Evolutionary conservation across 2,797 vertebrate genomes (phyloP).

Genomic region (Galaxias olidus): DNA sequence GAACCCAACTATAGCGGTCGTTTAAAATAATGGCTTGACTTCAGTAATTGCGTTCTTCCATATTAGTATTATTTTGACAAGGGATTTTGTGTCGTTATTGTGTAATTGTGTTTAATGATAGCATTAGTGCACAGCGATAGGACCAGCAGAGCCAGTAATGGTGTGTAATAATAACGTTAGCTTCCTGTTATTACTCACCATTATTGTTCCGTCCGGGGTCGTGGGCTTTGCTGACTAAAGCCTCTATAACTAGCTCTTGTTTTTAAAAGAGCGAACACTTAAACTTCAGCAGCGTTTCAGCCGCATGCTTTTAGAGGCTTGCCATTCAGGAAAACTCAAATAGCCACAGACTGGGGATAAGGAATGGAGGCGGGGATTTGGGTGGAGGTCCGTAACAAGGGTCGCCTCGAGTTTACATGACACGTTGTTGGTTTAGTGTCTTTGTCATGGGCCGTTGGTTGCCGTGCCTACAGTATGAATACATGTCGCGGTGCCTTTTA

Average conservation of each 20-base stretch:
- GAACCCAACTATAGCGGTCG: slow-evolving; percentile 36
- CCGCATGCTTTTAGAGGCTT: slow-evolving; percentile 16
- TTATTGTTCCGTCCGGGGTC: slow-evolving; percentile 32
- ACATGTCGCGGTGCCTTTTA: too few species aligned
- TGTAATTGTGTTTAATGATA: slow-evolving; percentile 59
- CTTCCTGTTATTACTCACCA: slow-evolving; percentile 66
- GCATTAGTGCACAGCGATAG: slow-evolving; percentile 49
- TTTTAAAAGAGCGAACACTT: slow-evolving; percentile 10
- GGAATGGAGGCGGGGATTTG: neutral
- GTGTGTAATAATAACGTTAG: slow-evolving; percentile 52
- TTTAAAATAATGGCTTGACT: slow-evolving; percentile 51
- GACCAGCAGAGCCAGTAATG: slow-evolving; percentile 46
- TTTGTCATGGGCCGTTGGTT: too few species aligned
- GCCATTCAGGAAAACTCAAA: slow-evolving; percentile 22
- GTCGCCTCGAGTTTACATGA: neutral
- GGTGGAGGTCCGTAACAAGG: neutral
- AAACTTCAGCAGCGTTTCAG: slow-evolving; percentile 21
- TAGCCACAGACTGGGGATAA: neutral
- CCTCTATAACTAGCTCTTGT: slow-evolving; percentile 20
- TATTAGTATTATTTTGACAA: slow-evolving; percentile 52
- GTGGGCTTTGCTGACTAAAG: slow-evolving; percentile 5
- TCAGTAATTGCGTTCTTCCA: slow-evolving; percentile 40
- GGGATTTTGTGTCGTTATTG: slow-evolving; percentile 42
- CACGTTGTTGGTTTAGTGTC: too few species aligned
- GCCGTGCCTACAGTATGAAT: too few species aligned